Evolutionary conservation across 1,140 invertebrate genomes (phyloP).

Genomic region (Lordiphosa mommai): DNA sequence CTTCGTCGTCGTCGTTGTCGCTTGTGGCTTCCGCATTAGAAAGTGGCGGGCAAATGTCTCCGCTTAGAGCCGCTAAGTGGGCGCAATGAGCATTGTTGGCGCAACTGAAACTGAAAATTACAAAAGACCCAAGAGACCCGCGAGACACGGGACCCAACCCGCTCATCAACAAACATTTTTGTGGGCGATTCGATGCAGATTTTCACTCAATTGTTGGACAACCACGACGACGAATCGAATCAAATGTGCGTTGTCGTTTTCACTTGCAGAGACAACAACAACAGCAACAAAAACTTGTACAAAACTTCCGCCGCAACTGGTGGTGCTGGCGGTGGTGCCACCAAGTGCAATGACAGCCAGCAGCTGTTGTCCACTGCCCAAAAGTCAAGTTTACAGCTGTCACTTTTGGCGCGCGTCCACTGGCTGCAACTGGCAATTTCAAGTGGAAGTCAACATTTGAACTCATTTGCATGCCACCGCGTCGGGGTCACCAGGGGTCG

Average conservation of each 20-base stretch:
- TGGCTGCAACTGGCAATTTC: conserved; percentile 31
- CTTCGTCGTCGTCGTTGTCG: conserved; percentile 7
- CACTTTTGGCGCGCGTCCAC: conserved; percentile 41
- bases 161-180: conserved; percentile 33
- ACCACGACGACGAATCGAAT: conserved; percentile 25
- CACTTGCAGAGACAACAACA: conserved; percentile 34
- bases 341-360: conserved; percentile 35
- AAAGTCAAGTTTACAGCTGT: conserved; percentile 53
- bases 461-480: conserved; percentile 45
- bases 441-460: conserved; percentile 21
- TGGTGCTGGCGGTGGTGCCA: background rate
- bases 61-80: conserved; percentile 20
- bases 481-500: conserved; percentile 36
- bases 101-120: background rate
- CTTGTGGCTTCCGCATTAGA: conserved; percentile 37
- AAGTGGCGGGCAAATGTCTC: conserved; percentile 22
- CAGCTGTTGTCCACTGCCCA: conserved; percentile 23
- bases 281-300: conserved; percentile 20
- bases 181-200: conserved; percentile 60
- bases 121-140: conserved; percentile 2
- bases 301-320: conserved; percentile 26
- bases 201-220: conserved; percentile 65
- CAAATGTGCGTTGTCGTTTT: conserved; percentile 60
- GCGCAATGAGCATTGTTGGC: conserved; percentile 17
- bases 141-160: background rate